These are phyloP conservation scores for Oenanthe melanoleuca DNA, from an alignment of 2,113 vertebrate genomes.

Conservation along the genomic window DNA sequence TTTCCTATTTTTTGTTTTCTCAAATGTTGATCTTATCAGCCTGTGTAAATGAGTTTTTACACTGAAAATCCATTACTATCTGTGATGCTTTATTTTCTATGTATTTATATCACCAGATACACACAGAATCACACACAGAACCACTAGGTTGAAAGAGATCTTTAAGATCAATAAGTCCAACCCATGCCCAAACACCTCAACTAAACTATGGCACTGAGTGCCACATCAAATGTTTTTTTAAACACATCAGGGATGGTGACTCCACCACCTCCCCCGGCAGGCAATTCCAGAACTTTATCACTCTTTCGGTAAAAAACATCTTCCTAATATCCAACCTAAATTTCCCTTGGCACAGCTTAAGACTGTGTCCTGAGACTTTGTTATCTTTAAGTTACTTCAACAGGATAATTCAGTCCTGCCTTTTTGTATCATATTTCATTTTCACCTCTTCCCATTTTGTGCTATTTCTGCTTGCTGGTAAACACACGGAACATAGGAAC, in stretches of 20 bases:
- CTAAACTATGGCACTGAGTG: neutral
- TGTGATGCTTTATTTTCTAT: neutral
- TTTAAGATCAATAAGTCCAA: neutral
- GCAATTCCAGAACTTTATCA: neutral
- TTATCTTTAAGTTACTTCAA: neutral
- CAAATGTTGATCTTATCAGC: neutral
- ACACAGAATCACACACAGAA: neutral
- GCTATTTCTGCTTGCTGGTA: neutral
- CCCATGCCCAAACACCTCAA: neutral
- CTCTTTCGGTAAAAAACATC: neutral
- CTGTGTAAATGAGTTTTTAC: neutral
- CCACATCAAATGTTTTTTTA: neutral
- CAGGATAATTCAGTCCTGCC: neutral
- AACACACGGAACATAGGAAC: neutral
- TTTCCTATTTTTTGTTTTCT: fast-evolving
- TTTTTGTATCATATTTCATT: neutral
- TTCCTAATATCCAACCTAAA: neutral
- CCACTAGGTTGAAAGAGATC: neutral
- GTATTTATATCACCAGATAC: neutral
- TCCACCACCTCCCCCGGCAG: neutral
- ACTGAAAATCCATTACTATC: neutral
- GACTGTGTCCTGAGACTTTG: neutral
- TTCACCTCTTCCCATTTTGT: neutral
- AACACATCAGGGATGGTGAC: neutral
- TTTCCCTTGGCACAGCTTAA: neutral